These are phyloP conservation scores for Cephus runcator DNA, from an alignment of 2,888 invertebrate species.

Conservation along the genomic window DNA sequence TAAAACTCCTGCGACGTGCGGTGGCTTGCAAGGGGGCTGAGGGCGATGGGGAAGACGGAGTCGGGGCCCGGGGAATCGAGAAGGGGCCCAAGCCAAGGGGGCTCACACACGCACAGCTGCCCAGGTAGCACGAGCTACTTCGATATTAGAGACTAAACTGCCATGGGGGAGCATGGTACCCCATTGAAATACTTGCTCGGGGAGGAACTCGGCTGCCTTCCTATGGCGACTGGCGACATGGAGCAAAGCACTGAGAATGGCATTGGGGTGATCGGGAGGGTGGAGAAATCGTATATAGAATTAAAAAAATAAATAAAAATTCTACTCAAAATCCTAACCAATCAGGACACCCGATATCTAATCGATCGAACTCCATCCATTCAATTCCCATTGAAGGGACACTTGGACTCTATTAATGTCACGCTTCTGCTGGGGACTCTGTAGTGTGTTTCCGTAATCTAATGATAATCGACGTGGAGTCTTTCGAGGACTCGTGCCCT, in stretches of 20 bases:
- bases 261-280: not conserved
- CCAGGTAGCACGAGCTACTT: constrained; percentile 62
- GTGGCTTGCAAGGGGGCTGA: constrained; percentile 29
- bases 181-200: constrained; percentile 41
- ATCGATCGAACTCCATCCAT: not conserved
- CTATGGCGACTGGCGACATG: not conserved
- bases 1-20: constrained; percentile 46
- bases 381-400: not conserved
- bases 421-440: not conserved
- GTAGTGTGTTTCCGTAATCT: not conserved
- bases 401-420: not conserved
- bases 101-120: constrained; percentile 57
- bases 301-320: not conserved
- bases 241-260: not conserved
- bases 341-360: not conserved
- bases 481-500: not conserved
- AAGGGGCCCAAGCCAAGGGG: constrained; percentile 40
- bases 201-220: constrained; percentile 44
- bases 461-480: not conserved
- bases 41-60: not conserved
- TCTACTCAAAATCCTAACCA: not conserved
- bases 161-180: not conserved
- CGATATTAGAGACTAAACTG: constrained; percentile 39
- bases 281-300: not conserved
- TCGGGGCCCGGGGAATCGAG: constrained; percentile 7